Base-by-base conservation (phyloP, 2,888 invertebrate genomes). In the Craniophora ligustri region DNA sequence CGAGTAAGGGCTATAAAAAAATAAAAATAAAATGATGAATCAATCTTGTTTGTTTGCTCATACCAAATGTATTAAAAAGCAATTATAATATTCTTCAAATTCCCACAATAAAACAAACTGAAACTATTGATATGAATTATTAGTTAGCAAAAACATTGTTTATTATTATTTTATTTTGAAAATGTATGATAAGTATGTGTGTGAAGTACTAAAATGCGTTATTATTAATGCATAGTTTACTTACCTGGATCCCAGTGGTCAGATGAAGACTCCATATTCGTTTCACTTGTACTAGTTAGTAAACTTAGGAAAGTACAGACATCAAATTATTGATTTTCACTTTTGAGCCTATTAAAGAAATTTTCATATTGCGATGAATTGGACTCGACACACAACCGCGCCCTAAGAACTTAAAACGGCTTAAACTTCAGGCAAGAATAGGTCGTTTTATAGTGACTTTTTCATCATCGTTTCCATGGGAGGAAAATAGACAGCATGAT, bases 1-100 rank as follows among this genome's bases (percentile, higher is more conserved):
- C 96, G 95, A 47, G 97, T 96, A 60, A 98, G 94, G 77, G 97
- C 98, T 98, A 88, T 7, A 93, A 94, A 34, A 55, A n/a, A n/a
- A n/a, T n/a, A n/a, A n/a, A n/a, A n/a, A n/a, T n/a, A n/a, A n/a
- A n/a, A n/a, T n/a, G n/a, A n/a, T n/a, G n/a, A n/a, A n/a, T n/a
- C n/a, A n/a, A n/a, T n/a, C n/a, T n/a, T n/a, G n/a, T n/a, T n/a
- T n/a, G n/a, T n/a, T n/a, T n/a, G n/a, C n/a, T n/a, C n/a, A n/a
- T n/a, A n/a, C n/a, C 39, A 44, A 47, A 67, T 28, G 8, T 13
- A 36, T 14, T 7, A 36, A 3, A 36, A 14, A 5, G 21, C 16
- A 16, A n/a, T 32, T 32, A 8, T 4, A 32, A 31, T 28, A 45
- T 0, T 13, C 14, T 14, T 15, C 15, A 1, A 32, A 15, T 31